Evolutionary conservation across 2,888 invertebrate genomes (phyloP).

Genomic region (Apamea crenata): DNA sequence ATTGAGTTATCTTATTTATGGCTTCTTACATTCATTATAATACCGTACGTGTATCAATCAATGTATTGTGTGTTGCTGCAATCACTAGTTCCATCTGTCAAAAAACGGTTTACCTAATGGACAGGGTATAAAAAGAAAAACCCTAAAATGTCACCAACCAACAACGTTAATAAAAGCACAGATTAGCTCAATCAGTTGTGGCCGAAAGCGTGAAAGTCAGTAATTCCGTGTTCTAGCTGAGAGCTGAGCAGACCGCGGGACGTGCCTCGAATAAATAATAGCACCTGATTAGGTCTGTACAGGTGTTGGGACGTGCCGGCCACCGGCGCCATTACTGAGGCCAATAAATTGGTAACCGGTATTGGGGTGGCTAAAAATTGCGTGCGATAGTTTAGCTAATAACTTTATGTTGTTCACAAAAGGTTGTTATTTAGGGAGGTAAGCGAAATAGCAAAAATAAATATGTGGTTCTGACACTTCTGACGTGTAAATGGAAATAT

Average conservation of each 20-base stretch:
- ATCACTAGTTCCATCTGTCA: too few species aligned
- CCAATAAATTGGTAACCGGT: slow-evolving; percentile 37
- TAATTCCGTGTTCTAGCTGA: slow-evolving; percentile 57
- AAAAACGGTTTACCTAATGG: too few species aligned
- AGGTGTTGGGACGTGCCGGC: slow-evolving; percentile 66
- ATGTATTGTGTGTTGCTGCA: too few species aligned
- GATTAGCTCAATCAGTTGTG: slow-evolving; percentile 68
- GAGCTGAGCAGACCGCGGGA: slow-evolving; percentile 47
- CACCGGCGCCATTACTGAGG: slow-evolving; percentile 44
- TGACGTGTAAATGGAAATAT: neutral
- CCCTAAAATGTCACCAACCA: neutral
- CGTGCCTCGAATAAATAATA: slow-evolving; percentile 77
- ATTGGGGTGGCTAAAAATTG: slow-evolving; percentile 49
- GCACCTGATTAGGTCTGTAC: slow-evolving; percentile 74
- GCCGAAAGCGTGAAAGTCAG: slow-evolving; percentile 56
- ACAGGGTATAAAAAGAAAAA: neutral
- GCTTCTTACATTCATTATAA: too few species aligned
- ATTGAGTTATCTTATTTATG: too few species aligned
- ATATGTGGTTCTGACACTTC: neutral
- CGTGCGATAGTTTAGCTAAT: slow-evolving; percentile 34
- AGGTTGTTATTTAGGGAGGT: neutral
- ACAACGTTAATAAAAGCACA: slow-evolving; percentile 61
- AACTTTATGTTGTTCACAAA: slow-evolving; percentile 33
- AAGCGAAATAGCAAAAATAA: neutral
- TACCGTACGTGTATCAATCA: too few species aligned